Percentiles rank a stretch among this genome's conserved stretches.
phyloP scores from a whole-genome alignment of 2,113 vertebrate genomes.

The Neodontobutis hainanensis region DNA sequence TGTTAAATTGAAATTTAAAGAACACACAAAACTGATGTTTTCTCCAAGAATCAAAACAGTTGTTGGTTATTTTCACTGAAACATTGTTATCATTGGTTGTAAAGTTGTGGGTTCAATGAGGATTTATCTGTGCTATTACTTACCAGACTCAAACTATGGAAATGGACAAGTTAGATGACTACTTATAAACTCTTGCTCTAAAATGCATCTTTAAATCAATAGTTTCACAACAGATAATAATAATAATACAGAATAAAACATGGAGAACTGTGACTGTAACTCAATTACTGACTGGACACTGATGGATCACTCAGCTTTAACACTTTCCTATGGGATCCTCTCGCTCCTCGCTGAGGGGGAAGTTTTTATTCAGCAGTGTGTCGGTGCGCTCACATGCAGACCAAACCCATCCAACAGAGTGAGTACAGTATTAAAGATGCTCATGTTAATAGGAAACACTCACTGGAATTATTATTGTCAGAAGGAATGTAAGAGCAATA shows the following conservation, averaged over 20 bases:
- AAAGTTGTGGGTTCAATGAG: too few relatives aligned
- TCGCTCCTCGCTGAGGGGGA: constrained; percentile 1
- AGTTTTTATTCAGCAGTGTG: constrained; percentile 33
- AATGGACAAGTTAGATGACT: constrained; percentile 16
- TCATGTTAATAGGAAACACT: constrained; percentile 19
- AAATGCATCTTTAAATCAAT: constrained; percentile 21
- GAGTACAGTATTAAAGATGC: constrained; percentile 16
- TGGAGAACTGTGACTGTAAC: constrained; percentile 38
- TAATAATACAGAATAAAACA: constrained; percentile 36
- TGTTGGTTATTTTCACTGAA: too few relatives aligned
- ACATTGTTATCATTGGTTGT: too few relatives aligned
- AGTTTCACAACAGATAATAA: constrained; percentile 36
- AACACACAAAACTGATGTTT: too few relatives aligned
- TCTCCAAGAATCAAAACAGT: too few relatives aligned
- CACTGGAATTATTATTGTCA: constrained; percentile 38
- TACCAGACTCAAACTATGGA: background rate
- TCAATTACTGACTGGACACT: constrained; percentile 31
- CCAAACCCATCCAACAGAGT: constrained; percentile 12
- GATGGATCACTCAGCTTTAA: constrained; percentile 43
- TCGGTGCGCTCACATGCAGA: constrained; percentile 6
- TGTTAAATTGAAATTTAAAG: too few relatives aligned
- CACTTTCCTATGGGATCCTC: constrained; percentile 34
- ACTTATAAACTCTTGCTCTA: constrained; percentile 19
- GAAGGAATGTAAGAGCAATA: constrained; percentile 49
- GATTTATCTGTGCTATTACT: background rate